These are phyloP conservation scores for Acestrorhynchus altus DNA, from an alignment of 2,797 vertebrate genomes.

Conservation along the genomic window DNA sequence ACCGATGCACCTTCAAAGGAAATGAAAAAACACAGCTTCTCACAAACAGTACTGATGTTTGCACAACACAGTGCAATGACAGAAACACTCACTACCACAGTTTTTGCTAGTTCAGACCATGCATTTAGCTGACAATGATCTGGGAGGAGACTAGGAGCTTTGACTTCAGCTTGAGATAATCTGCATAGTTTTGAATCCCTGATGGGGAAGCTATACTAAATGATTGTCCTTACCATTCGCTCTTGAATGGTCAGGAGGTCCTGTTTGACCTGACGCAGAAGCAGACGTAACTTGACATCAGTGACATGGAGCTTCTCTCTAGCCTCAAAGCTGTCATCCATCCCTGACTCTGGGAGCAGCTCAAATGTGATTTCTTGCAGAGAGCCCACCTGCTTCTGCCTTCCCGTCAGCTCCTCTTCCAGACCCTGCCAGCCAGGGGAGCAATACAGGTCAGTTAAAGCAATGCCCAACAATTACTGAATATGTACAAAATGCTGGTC, in stretches of 20 bases:
- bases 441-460: slow-evolving; percentile 8
- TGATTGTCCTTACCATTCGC: slow-evolving; percentile 78
- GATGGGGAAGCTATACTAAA: slow-evolving; percentile 10
- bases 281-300: slow-evolving; percentile 79
- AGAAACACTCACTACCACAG: no score
- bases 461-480: not conserved
- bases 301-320: slow-evolving; percentile 89
- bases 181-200: not conserved
- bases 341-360: slow-evolving; percentile 77
- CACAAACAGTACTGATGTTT: no score
- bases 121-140: no score
- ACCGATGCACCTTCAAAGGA: no score
- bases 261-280: slow-evolving; percentile 79
- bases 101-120: no score
- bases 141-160: no score
- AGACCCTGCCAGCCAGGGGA: slow-evolving; percentile 76
- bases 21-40: no score
- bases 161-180: slow-evolving; percentile 7
- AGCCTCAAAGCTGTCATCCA: slow-evolving; percentile 79
- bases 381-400: slow-evolving; percentile 75
- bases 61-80: not conserved
- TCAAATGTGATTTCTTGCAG: slow-evolving; percentile 84
- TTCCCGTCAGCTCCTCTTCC: slow-evolving; percentile 80
- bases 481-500: not conserved
- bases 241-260: slow-evolving; percentile 78